These are phyloP conservation scores for Didymodactylos carnosus DNA, from an alignment of 2,888 invertebrate genomes.

Conservation along the genomic window DNA sequence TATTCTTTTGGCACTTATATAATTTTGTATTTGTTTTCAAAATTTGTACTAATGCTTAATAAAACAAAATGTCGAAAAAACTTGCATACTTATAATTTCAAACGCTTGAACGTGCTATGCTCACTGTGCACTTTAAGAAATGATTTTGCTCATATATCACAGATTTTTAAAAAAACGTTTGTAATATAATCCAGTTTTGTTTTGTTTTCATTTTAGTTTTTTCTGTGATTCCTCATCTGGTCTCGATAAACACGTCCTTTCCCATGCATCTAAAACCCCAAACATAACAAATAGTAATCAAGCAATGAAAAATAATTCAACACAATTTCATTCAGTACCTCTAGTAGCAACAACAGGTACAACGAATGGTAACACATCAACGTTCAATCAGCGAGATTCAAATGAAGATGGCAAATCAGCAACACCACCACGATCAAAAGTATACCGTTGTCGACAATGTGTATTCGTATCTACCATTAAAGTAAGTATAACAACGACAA, in stretches of 20 bases:
- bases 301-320: neutral
- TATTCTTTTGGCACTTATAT: too few relatives aligned
- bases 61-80: too few relatives aligned
- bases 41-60: too few relatives aligned
- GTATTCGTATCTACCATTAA: neutral
- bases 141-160: too few relatives aligned
- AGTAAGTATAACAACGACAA: neutral
- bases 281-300: neutral
- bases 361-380: neutral
- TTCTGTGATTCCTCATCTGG: neutral
- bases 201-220: neutral
- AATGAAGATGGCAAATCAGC: neutral
- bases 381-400: neutral
- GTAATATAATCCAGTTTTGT: too few relatives aligned
- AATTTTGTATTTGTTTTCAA: too few relatives aligned
- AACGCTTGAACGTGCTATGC: too few relatives aligned
- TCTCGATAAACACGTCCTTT: neutral
- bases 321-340: neutral
- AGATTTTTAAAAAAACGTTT: too few relatives aligned
- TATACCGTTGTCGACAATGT: conserved; percentile 8
- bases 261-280: neutral
- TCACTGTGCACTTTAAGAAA: too few relatives aligned
- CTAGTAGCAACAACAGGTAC: neutral
- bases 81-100: too few relatives aligned
- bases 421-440: neutral